phyloP scores from a whole-genome alignment of 1,140 invertebrate species.

The Maconellicoccus hirsutus region DNA sequence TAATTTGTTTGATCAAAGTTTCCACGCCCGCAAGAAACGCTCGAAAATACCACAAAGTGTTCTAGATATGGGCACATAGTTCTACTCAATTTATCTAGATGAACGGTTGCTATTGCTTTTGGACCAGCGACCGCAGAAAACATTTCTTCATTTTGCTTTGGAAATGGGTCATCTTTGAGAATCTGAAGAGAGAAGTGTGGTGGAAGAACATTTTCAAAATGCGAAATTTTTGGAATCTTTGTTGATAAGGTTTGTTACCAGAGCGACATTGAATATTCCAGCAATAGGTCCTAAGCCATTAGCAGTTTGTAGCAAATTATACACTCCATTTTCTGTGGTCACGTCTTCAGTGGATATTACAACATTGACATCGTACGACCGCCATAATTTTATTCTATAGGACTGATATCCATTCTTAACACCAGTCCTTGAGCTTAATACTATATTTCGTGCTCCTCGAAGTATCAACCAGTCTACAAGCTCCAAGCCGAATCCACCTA shows the following conservation, averaged over 20 bases:
- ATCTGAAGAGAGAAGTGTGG: too few species aligned
- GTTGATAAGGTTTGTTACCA: neutral
- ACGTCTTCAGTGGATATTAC: slow-evolving; percentile 24
- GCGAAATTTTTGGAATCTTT: too few species aligned
- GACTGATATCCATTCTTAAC: slow-evolving; percentile 26
- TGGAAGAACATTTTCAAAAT: too few species aligned
- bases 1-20: slow-evolving; percentile 84
- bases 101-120: slow-evolving; percentile 46
- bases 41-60: slow-evolving; percentile 86
- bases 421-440: slow-evolving; percentile 25
- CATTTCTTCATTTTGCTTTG: slow-evolving; percentile 46
- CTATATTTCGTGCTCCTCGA: slow-evolving; percentile 23
- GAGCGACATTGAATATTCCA: slow-evolving; percentile 25
- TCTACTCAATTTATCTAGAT: slow-evolving; percentile 61
- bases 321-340: slow-evolving; percentile 13
- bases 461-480: slow-evolving; percentile 24
- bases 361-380: neutral
- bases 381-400: slow-evolving; percentile 25
- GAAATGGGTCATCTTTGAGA: slow-evolving; percentile 46
- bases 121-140: slow-evolving; percentile 43
- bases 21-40: slow-evolving; percentile 73
- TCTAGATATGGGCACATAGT: slow-evolving; percentile 63
- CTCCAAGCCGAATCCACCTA: slow-evolving; percentile 26
- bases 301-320: slow-evolving; percentile 17
- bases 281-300: slow-evolving; percentile 14